Base-by-base conservation (phyloP, 1,140 invertebrate genomes). In the Megalonaias nervosa region DNA sequence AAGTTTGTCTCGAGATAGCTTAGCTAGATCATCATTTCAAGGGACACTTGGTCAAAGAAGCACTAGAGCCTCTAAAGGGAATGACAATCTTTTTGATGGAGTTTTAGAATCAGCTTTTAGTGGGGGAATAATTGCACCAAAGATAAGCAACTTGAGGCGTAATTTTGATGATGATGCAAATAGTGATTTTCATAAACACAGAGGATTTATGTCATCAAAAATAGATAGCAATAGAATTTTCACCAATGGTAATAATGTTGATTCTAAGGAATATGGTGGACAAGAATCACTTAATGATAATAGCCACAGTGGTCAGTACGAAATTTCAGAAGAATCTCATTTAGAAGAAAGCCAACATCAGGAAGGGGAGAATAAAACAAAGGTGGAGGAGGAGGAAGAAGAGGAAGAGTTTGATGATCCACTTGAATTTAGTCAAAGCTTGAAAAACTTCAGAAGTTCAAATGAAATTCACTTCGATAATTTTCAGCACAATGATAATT, bases 401-500 rank as follows among this genome's bases (percentile, higher is more conserved):
- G 71, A 70, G 19, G 72, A 74, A 15, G 72, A 79, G 56, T 71
- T 58, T n/a, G 77, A 79, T 66, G 77, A 79, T 64, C 71, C 71
- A 48, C 67, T 23, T 72, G 26, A 74, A 26, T 79, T 79, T 55
- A 74, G 74, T 55, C 67, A 79, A 55, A 79, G 71, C 66, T 58
- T 75, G 17, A 75, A 75, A 74, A 74, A 67, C 64, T 19, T 64
- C n/a, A 70, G 70, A 59, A 76, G 71, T 55, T 11, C 38, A 65
- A 38, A 65, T 26, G 38, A 23, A 11, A 48, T 48, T 48, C 38
- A 48, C 38, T 48, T 48, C 9, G 55, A 38, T 48, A 67, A 67
- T 67, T 17, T 16, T 23, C 17, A 67, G 21, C 16, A 14, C 65
- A 21, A 17, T 67, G 65, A 31, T 23, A 31, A 62, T 62, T 9